Percentiles rank a stretch among this genome's conserved stretches.
These are phyloP conservation scores for Phaenicophaeus curvirostris DNA, from an alignment of 2,797 vertebrate species.

Conservation along the genomic window DNA sequence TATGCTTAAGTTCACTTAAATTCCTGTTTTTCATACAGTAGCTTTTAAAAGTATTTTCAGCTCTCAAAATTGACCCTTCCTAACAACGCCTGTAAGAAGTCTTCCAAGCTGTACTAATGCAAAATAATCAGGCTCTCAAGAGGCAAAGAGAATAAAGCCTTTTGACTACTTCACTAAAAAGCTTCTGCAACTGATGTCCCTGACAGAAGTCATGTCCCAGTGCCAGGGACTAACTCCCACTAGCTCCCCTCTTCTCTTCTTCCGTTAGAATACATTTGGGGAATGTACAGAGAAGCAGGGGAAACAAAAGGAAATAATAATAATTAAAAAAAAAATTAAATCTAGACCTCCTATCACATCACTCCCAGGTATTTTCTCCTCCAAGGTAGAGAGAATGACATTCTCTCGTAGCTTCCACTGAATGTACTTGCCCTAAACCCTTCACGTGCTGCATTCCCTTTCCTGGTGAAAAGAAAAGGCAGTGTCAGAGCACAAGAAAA, in stretches of 20 bases:
- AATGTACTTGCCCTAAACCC: background rate
- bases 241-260: background rate
- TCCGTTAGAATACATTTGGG: background rate
- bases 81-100: background rate
- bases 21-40: background rate
- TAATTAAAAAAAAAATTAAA: background rate
- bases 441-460: background rate
- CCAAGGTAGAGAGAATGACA: background rate
- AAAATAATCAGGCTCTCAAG: background rate
- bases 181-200: background rate
- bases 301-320: background rate
- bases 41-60: background rate
- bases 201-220: background rate
- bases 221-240: background rate
- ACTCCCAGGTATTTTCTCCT: background rate
- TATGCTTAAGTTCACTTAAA: background rate
- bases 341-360: background rate
- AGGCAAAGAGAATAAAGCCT: background rate
- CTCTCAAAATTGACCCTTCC: background rate
- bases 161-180: background rate
- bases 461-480: background rate
- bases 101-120: background rate
- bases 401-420: background rate
- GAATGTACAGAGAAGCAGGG: background rate
- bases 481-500: background rate